These are phyloP conservation scores for Nyctalus aviator DNA, from an alignment of 2,797 vertebrate species.

Conservation along the genomic window DNA sequence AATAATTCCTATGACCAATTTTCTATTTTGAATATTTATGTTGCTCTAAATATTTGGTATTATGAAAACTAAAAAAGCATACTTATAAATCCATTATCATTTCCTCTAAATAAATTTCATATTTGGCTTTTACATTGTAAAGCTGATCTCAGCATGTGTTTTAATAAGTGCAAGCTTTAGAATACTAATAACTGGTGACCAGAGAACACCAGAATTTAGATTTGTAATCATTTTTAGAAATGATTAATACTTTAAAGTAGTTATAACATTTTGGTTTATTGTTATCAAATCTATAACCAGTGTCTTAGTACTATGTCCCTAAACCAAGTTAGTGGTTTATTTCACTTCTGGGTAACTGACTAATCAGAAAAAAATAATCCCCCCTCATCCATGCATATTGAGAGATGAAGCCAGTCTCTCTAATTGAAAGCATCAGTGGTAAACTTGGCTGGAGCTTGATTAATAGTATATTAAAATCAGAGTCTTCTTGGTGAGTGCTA, in stretches of 20 bases:
- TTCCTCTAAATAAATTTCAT: slow-evolving; percentile 11
- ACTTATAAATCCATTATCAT: neutral
- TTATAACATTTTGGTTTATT: slow-evolving; percentile 71
- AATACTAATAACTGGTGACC: slow-evolving; percentile 14
- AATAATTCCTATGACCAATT: neutral
- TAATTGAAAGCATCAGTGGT: slow-evolving; percentile 88
- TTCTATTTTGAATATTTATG: slow-evolving; percentile 32
- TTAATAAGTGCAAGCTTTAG: slow-evolving; percentile 44
- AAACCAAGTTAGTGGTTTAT: slow-evolving; percentile 60
- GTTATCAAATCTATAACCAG: slow-evolving; percentile 47
- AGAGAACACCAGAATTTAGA: neutral
- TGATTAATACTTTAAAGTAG: slow-evolving; percentile 41
- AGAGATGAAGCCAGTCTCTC: slow-evolving; percentile 79
- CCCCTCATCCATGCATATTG: slow-evolving; percentile 63
- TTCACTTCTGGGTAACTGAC: slow-evolving; percentile 76
- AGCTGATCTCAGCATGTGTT: neutral
- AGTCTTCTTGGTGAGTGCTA: slow-evolving; percentile 88
- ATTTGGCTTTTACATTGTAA: neutral
- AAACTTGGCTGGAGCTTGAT: slow-evolving; percentile 91
- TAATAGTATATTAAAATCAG: slow-evolving; percentile 91
- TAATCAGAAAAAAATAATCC: slow-evolving; percentile 78
- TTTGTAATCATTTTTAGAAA: slow-evolving; percentile 41
- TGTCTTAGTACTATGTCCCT: slow-evolving; percentile 58
- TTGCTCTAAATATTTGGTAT: slow-evolving; percentile 8
- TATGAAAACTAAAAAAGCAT: neutral